Conservation (phyloP, 1,140 invertebrate species). For the Sinella curviseta region DNA sequence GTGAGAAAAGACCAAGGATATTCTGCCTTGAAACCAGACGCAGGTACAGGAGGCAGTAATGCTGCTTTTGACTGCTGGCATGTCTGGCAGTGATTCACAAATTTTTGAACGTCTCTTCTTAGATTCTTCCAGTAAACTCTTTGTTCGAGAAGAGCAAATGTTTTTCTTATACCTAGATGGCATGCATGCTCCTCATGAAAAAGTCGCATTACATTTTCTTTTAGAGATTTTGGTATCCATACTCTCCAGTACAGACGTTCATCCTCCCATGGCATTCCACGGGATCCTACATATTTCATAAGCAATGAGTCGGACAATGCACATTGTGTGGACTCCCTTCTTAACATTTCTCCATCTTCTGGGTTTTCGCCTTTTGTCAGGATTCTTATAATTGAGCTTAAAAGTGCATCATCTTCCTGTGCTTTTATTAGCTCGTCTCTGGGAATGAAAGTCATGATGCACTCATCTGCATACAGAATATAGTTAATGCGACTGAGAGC, state of each 20-base stretch:
- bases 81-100: background rate
- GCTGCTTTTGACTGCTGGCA: slow-evolving; percentile 12
- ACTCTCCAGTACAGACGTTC: background rate
- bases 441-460: background rate
- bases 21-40: background rate
- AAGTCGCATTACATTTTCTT: background rate
- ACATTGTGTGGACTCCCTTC: background rate
- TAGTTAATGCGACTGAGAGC: background rate
- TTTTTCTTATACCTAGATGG: slow-evolving; percentile 29
- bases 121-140: slow-evolving; percentile 28
- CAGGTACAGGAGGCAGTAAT: background rate
- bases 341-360: background rate
- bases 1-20: slow-evolving; percentile 45
- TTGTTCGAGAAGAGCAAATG: slow-evolving; percentile 11
- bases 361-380: background rate
- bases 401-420: background rate
- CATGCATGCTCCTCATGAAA: slow-evolving; percentile 19
- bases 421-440: background rate
- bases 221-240: slow-evolving; percentile 21
- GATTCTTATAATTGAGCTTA: background rate
- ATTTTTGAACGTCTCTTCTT: background rate
- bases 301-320: background rate
- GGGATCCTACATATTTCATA: background rate
- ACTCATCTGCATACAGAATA: background rate
- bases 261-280: slow-evolving; percentile 1